These are phyloP conservation scores for Loriculus beryllinus DNA, from an alignment of 2,797 vertebrate species.

Conservation along the genomic window DNA sequence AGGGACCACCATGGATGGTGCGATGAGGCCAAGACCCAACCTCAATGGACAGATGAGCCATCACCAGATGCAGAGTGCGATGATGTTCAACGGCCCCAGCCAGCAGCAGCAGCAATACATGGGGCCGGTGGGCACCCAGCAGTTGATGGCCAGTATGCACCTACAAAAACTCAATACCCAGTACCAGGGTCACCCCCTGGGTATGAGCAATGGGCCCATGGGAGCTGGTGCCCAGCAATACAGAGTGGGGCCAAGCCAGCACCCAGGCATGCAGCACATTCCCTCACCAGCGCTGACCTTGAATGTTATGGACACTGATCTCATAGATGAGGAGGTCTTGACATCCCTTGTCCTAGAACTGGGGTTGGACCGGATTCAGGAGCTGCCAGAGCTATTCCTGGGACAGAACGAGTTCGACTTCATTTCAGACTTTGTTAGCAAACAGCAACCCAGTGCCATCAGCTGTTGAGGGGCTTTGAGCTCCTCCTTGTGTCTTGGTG, in stretches of 20 bases:
- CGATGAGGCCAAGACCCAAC: conserved; percentile 81
- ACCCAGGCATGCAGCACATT: conserved; percentile 82
- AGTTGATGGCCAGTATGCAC: conserved; percentile 93
- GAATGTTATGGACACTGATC: conserved; percentile 91
- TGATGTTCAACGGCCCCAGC: conserved; percentile 81
- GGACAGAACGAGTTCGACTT: conserved; percentile 98
- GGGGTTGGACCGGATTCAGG: conserved; percentile 92
- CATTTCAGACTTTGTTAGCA: conserved; percentile 94
- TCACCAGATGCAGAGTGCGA: conserved; percentile 77
- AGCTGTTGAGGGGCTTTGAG: conserved; percentile 82
- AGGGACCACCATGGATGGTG: conserved; percentile 80
- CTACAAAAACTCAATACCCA: conserved; percentile 91
- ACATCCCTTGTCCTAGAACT: conserved; percentile 92
- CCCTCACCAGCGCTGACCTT: conserved; percentile 81
- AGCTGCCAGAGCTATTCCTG: conserved; percentile 94
- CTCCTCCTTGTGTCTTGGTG: conserved; percentile 45
- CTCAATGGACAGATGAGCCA: conserved; percentile 83
- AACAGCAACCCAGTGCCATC: conserved; percentile 93
- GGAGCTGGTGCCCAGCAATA: conserved; percentile 75
- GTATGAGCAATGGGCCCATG: conserved; percentile 81
- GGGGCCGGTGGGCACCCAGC: conserved; percentile 77
- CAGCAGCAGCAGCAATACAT: conserved; percentile 76
- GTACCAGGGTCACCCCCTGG: conserved; percentile 86
- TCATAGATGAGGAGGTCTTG: conserved; percentile 95
- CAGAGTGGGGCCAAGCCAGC: conserved; percentile 79